These are phyloP conservation scores for Marmota flaviventris DNA, from an alignment of 2,113 vertebrate species.

Conservation along the genomic window DNA sequence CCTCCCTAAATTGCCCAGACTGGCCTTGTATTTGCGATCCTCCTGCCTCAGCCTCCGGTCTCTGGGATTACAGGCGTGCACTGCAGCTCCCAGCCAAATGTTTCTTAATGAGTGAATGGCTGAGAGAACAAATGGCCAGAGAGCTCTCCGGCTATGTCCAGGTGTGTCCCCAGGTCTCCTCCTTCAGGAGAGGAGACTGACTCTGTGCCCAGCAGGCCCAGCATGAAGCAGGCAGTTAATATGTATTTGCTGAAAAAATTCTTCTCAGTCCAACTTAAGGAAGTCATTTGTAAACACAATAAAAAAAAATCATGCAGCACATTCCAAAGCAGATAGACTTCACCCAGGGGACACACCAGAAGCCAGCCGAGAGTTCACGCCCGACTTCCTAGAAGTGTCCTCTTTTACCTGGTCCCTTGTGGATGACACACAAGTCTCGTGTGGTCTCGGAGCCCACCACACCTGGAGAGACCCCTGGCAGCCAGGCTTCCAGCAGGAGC, in stretches of 20 bases:
- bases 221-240: background rate
- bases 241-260: constrained; percentile 7
- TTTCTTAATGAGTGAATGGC: background rate
- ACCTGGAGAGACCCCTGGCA: background rate
- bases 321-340: constrained; percentile 57
- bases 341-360: background rate
- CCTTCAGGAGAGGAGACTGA: background rate
- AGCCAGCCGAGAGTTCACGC: constrained; percentile 19
- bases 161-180: background rate
- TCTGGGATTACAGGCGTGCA: background rate
- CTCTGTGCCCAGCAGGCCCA: background rate
- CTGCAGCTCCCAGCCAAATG: background rate
- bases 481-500: background rate
- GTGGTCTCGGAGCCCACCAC: background rate
- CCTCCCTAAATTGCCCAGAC: background rate
- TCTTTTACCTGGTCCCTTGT: constrained; percentile 19
- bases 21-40: background rate
- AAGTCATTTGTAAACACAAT: background rate
- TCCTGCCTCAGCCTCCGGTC: background rate
- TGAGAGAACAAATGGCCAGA: background rate
- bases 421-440: background rate
- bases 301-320: background rate
- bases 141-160: accelerated
- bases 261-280: constrained; percentile 11
- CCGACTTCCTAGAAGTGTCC: background rate